These are phyloP conservation scores for Musca domestica DNA, from an alignment of 1,140 invertebrate genomes.

Conservation along the genomic window DNA sequence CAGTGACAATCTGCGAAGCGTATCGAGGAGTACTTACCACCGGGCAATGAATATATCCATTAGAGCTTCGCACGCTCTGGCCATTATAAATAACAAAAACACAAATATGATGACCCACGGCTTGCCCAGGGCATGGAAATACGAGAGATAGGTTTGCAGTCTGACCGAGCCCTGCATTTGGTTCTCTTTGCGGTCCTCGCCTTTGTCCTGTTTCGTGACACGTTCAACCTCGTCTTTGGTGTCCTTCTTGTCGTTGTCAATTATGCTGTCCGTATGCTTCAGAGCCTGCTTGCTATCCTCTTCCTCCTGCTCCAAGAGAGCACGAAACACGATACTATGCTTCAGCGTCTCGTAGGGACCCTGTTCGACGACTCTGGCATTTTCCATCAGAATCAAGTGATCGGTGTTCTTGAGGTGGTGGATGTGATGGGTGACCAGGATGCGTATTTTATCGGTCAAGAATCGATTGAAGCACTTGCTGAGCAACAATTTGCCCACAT, in stretches of 20 bases:
- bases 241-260: constrained; percentile 30
- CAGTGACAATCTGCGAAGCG: not conserved
- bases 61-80: constrained; percentile 67
- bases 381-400: constrained; percentile 63
- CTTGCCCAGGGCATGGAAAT: constrained; percentile 68
- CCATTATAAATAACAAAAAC: constrained; percentile 61
- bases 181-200: constrained; percentile 51
- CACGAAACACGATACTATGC: constrained; percentile 37
- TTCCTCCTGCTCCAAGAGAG: constrained; percentile 43
- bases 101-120: constrained; percentile 61
- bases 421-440: constrained; percentile 85
- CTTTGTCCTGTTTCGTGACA: constrained; percentile 28
- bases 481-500: constrained; percentile 76
- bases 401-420: constrained; percentile 78
- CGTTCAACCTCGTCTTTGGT: constrained; percentile 2
- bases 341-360: constrained; percentile 52
- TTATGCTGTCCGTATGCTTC: constrained; percentile 35
- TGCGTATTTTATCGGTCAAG: constrained; percentile 69
- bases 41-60: constrained; percentile 76
- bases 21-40: constrained; percentile 57
- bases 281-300: constrained; percentile 34
- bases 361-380: constrained; percentile 55
- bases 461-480: constrained; percentile 68
- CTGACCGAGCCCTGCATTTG: constrained; percentile 54
- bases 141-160: constrained; percentile 63